Conservation (phyloP, 30 jellyfish, hydroid and myxozoan species). For the Pelagia noctiluca region DNA sequence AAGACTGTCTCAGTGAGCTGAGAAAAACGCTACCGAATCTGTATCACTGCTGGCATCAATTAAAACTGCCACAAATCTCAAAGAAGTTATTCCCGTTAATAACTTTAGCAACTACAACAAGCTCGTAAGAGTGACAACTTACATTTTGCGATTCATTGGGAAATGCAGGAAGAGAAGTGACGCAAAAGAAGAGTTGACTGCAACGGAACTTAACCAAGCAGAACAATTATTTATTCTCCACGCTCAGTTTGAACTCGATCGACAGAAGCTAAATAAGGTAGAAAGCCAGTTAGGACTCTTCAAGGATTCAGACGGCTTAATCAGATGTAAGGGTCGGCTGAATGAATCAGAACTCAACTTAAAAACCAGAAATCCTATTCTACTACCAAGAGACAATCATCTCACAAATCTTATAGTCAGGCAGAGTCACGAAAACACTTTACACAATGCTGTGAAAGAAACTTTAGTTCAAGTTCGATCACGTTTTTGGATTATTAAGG, state of each 20-base stretch:
- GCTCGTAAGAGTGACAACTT: conserved; percentile 2
- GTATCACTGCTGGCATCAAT: too few species aligned
- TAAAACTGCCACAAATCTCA: too few species aligned
- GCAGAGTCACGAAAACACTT: background rate
- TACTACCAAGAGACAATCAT: conserved; percentile 2
- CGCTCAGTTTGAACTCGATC: background rate
- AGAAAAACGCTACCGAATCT: too few species aligned
- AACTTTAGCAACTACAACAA: conserved; percentile 18
- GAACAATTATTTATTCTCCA: background rate
- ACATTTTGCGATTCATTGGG: conserved; percentile 33
- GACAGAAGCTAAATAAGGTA: background rate
- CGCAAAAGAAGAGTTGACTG: background rate
- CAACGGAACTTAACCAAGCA: conserved; percentile 17
- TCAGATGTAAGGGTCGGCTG: conserved; percentile 4
- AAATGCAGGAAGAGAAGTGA: background rate
- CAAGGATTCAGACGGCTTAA: background rate
- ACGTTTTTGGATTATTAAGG: conserved; percentile 58
- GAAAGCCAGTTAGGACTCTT: background rate
- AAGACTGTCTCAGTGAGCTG: too few species aligned
- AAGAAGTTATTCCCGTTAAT: background rate
- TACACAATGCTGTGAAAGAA: conserved; percentile 27
- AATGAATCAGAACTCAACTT: background rate
- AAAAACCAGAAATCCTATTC: background rate
- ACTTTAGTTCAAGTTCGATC: conserved; percentile 59
- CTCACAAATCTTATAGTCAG: background rate